Evolutionary conservation across 2,888 invertebrate genomes (phyloP), one percentile per base, ranked within the genome.

Genomic region (Lasioglossum zephyrum): DNA sequence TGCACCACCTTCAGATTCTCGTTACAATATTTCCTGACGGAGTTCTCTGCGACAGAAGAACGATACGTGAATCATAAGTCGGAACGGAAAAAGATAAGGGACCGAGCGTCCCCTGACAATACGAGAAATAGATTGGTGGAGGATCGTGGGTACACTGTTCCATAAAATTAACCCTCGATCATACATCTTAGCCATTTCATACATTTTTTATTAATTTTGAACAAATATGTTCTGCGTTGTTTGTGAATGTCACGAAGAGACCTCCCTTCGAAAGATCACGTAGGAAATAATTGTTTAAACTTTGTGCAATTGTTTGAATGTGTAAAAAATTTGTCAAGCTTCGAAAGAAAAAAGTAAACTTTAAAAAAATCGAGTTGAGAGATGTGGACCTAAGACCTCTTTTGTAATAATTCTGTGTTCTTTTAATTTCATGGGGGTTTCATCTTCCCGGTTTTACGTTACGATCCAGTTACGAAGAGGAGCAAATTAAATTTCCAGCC

Each of bases 11-110:
- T 93, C 66, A 96, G 93, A 73, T 95, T 94, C 66, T 94, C 94
- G 92, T 96, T 96, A 92, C 96, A 96, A 89, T 96, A 96, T 90
- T 94, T 95, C 66, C 93, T 93, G 57, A 96, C 95, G 57, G 95
- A 94, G 72, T 93, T 92, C 87, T 95, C 96, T 96, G 94, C 73
- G 94, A 95, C 86, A 22, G 22, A 39, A 69, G 22, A 22, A 36
- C 6, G 69, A 39, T 8, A 36, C 9, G 39, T n/a, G 39, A 69
- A 69, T 66, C 36, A 8, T 8, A 18, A 66, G 31, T 18, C 66
- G 16, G 16, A 36, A 18, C 6, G 60, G 26, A 31, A 26, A 26
- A 60, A 60, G 13, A 60, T 26, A 60, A 60, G 60, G 13, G 13
- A 60, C 4, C 26, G 5, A 3, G 26, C 60, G 11, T 60, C 60